Percentiles rank a stretch among this genome's conserved stretches.
Evolutionary conservation across 2,113 vertebrate species (phyloP).

Genomic region (Chauna torquata): DNA sequence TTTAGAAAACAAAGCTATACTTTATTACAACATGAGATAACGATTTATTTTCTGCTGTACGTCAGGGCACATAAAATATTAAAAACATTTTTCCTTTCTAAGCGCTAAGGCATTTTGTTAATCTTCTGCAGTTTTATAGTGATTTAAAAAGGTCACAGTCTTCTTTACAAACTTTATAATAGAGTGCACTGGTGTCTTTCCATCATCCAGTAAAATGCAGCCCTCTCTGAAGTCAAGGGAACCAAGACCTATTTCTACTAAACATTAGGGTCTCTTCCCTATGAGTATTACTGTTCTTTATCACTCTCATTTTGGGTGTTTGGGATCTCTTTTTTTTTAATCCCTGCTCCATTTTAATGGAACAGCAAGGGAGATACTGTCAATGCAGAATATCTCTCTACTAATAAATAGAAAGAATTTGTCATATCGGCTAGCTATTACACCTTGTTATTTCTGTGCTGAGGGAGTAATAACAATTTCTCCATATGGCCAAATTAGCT

Average conservation of each 20-base stretch:
- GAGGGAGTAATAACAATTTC: not conserved
- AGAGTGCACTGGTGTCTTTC: not conserved
- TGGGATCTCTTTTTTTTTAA: not conserved
- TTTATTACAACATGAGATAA: not conserved
- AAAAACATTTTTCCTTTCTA: not conserved
- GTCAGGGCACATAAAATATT: slow-evolving; percentile 10
- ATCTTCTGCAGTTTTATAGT: not conserved
- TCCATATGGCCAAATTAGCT: not conserved
- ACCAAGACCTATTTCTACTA: not conserved
- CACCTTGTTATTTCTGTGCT: not conserved
- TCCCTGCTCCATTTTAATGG: not conserved
- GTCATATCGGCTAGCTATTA: not conserved
- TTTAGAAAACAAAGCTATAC: slow-evolving; percentile 6
- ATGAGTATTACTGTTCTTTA: not conserved
- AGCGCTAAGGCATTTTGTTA: slow-evolving; percentile 7
- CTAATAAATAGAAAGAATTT: not conserved
- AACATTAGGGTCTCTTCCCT: not conserved
- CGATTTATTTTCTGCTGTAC: slow-evolving; percentile 2
- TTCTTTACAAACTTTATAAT: not conserved
- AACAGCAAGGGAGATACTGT: not conserved
- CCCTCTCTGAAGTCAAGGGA: not conserved
- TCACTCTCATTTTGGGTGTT: not conserved
- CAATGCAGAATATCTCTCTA: not conserved
- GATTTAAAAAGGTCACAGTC: not conserved
- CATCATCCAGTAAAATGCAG: not conserved